These are phyloP conservation scores for Dermatemys mawii DNA, from an alignment of 2,113 vertebrate genomes.

Conservation along the genomic window DNA sequence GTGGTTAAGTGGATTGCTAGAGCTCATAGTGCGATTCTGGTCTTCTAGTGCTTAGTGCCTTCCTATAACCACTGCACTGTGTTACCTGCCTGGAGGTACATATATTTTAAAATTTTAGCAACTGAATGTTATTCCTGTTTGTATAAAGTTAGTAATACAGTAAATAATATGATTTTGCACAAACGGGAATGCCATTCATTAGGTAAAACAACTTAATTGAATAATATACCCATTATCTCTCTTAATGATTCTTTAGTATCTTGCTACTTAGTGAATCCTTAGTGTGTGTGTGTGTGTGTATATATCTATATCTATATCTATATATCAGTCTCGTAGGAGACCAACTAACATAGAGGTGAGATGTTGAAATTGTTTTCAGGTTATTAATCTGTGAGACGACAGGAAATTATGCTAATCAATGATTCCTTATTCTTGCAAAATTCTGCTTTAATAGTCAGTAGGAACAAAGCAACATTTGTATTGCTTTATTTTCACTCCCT, in stretches of 20 bases:
- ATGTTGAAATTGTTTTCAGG: neutral
- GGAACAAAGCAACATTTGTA: neutral
- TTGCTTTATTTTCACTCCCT: neutral
- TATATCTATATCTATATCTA: no score
- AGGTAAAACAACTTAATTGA: neutral
- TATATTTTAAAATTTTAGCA: neutral
- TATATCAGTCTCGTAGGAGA: neutral
- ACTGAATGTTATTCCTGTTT: neutral
- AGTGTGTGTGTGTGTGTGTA: neutral
- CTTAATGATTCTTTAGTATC: neutral
- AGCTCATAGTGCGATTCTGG: neutral
- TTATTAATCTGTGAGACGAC: neutral
- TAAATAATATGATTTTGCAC: neutral
- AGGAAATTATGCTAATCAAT: neutral
- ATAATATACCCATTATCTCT: neutral
- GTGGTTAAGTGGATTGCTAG: neutral
- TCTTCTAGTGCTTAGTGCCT: neutral
- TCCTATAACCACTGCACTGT: neutral
- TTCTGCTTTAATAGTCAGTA: neutral
- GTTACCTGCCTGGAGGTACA: neutral
- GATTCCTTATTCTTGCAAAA: neutral
- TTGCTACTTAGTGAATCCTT: neutral
- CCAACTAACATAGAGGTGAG: neutral
- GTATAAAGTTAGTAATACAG: neutral
- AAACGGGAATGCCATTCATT: neutral